Conservation (phyloP, 2,113 vertebrate genomes). For the Garra rufa region DNA sequence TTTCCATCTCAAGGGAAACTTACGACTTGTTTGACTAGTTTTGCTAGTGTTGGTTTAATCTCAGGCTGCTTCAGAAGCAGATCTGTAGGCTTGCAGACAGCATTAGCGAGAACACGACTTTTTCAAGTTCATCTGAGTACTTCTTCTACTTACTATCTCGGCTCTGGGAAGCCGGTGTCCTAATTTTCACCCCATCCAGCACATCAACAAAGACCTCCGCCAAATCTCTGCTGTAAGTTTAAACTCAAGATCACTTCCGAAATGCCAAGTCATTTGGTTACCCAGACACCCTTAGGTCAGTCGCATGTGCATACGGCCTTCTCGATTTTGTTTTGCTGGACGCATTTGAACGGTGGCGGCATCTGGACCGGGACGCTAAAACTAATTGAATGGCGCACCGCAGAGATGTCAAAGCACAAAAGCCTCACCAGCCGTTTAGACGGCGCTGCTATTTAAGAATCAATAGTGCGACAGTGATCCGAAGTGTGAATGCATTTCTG, state of each 20-base stretch:
- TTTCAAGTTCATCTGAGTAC: slow-evolving; percentile 7
- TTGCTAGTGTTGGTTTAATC: slow-evolving; percentile 25
- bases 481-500: slow-evolving; percentile 57
- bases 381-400: slow-evolving; percentile 61
- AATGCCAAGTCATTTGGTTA: slow-evolving; percentile 10
- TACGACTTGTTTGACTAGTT: background rate
- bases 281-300: slow-evolving; percentile 10
- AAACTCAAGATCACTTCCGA: slow-evolving; percentile 26
- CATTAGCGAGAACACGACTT: background rate
- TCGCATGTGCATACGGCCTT: background rate
- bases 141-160: background rate
- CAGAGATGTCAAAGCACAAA: slow-evolving; percentile 67
- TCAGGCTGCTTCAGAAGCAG: slow-evolving; percentile 1
- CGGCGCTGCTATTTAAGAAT: slow-evolving; percentile 74
- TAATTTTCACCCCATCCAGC: slow-evolving; percentile 2
- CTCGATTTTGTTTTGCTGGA: slow-evolving; percentile 47
- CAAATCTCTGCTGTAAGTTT: slow-evolving; percentile 36
- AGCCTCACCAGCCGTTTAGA: slow-evolving; percentile 66
- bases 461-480: slow-evolving; percentile 69
- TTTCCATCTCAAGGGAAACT: slow-evolving; percentile 27
- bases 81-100: background rate
- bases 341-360: slow-evolving; percentile 42
- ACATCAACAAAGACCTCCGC: slow-evolving; percentile 21
- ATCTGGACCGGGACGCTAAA: slow-evolving; percentile 57
- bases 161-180: background rate